Evolutionary conservation across 2,113 vertebrate genomes (phyloP).

Genomic region (Syngnathus scovelli): DNA sequence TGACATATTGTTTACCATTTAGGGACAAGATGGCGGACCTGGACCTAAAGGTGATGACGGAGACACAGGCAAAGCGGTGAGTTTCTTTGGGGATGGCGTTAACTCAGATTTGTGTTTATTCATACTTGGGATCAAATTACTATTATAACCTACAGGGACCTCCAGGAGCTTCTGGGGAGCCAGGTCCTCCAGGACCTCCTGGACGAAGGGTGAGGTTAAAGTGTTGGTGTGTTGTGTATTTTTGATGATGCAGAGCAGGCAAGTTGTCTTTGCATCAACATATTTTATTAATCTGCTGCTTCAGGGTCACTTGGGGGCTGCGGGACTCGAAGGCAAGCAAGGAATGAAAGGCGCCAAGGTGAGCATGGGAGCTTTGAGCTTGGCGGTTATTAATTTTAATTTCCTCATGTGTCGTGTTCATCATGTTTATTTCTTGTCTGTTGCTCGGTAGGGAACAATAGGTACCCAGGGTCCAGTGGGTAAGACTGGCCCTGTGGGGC

Average conservation of each 20-base stretch:
- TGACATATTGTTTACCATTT: not conserved
- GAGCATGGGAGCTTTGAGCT: conserved; percentile 16
- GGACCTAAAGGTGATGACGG: conserved; percentile 83
- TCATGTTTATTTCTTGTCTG: not conserved
- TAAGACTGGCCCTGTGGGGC: conserved; percentile 77
- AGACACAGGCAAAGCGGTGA: conserved; percentile 80
- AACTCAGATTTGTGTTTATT: not conserved
- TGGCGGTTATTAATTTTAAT: not conserved
- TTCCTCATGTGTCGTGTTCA: not conserved
- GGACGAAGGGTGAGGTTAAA: conserved; percentile 78
- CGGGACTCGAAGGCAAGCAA: conserved; percentile 81
- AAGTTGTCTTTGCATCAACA: not conserved
- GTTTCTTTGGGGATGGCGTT: conserved; percentile 17
- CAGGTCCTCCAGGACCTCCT: conserved; percentile 79
- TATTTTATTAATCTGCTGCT: conserved; percentile 3
- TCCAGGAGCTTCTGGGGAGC: conserved; percentile 82
- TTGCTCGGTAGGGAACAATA: conserved; percentile 68
- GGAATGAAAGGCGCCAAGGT: conserved; percentile 86
- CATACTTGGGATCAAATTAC: not conserved
- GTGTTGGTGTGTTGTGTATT: not conserved
- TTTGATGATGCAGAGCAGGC: not conserved
- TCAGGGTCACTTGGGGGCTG: conserved; percentile 75
- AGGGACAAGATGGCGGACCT: conserved; percentile 79
- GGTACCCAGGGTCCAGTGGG: conserved; percentile 75
- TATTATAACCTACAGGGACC: conserved; percentile 72